Evolutionary conservation across 2,888 invertebrate species (phyloP).

Genomic region (Dasypolia templi): DNA sequence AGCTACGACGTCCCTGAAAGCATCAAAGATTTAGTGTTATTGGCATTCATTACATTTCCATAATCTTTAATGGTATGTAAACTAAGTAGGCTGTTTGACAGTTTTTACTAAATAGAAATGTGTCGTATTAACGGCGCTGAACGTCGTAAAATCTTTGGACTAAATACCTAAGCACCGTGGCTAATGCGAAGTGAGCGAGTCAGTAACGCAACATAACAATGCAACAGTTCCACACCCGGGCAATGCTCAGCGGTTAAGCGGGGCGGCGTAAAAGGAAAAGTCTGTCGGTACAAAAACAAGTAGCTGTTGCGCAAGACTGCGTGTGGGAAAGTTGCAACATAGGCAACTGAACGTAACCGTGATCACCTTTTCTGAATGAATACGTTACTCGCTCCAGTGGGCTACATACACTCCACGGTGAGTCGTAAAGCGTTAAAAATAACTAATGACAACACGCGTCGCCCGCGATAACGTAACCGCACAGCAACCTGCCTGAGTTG

Average conservation of each 20-base stretch:
- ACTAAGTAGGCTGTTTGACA: constrained; percentile 11
- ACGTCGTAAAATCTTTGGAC: constrained; percentile 61
- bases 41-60: neutral
- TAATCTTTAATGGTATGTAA: constrained; percentile 9
- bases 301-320: constrained; percentile 86
- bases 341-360: constrained; percentile 82
- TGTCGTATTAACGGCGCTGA: constrained; percentile 26
- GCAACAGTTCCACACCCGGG: constrained; percentile 73
- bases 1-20: constrained; percentile 85
- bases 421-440: constrained; percentile 86
- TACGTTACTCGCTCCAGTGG: constrained; percentile 80
- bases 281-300: constrained; percentile 87
- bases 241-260: constrained; percentile 74
- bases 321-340: constrained; percentile 88
- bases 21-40: constrained; percentile 3
- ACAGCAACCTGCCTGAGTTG: constrained; percentile 77
- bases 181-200: constrained; percentile 68
- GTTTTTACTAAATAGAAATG: constrained; percentile 18
- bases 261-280: constrained; percentile 85
- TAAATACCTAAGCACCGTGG: constrained; percentile 67
- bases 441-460: constrained; percentile 89
- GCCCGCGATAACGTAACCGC: constrained; percentile 87
- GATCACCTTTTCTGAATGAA: constrained; percentile 77
- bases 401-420: constrained; percentile 67
- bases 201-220: constrained; percentile 79